phyloP scores from a whole-genome alignment of 2,797 vertebrate genomes.

The Hoplostethus mediterraneus region DNA sequence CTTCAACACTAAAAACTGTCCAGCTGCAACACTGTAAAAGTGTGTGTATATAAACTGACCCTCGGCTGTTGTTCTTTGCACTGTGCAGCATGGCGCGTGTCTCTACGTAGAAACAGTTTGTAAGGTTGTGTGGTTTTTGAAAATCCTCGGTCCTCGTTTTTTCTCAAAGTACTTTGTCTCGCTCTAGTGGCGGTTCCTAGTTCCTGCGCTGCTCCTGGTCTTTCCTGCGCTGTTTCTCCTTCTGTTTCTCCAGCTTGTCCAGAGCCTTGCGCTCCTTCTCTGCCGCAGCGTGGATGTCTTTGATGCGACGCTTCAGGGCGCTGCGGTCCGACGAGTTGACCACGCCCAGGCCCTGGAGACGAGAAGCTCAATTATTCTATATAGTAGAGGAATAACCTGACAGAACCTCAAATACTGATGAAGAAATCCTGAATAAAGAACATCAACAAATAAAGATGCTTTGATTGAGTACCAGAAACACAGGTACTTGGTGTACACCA shows the following conservation, averaged over 20 bases:
- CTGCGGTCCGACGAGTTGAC: conserved; percentile 87
- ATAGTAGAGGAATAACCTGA: no score
- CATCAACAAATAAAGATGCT: no score
- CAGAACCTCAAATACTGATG: no score
- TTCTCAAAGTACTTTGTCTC: not conserved
- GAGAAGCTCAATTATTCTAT: not conserved
- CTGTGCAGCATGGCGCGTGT: not conserved
- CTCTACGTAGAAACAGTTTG: not conserved
- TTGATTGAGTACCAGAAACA: no score
- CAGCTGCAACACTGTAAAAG: no score
- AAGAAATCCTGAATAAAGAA: no score
- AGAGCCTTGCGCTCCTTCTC: conserved; percentile 90
- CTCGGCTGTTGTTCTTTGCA: no score
- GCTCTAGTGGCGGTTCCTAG: conserved; percentile 61
- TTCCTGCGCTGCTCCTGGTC: conserved; percentile 86
- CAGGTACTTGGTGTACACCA: no score
- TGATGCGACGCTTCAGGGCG: conserved; percentile 87
- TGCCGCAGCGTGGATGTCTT: conserved; percentile 84
- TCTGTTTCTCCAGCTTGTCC: conserved; percentile 89
- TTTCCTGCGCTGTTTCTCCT: conserved; percentile 86
- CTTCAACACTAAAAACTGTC: no score
- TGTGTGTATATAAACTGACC: no score
- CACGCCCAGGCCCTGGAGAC: conserved; percentile 85
- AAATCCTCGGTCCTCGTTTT: no score
- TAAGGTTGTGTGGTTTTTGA: not conserved